Conservation (phyloP, 1,140 invertebrate genomes). For the Drosophila leontia region DNA sequence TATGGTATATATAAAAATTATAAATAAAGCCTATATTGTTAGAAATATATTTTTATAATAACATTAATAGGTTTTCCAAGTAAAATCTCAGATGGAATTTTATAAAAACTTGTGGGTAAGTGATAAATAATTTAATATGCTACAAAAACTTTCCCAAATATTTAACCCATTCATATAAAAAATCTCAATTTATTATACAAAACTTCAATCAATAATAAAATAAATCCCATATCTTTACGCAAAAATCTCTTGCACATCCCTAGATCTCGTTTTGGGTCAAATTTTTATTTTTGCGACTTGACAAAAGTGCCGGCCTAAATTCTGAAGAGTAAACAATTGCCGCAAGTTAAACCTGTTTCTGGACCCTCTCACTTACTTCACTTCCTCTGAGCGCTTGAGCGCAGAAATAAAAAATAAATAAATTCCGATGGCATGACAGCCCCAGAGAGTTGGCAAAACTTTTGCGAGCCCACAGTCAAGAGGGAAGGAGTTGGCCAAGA, state of each 20-base stretch:
- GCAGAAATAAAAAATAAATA: conserved; percentile 12
- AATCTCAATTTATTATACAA: neutral
- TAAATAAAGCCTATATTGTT: neutral
- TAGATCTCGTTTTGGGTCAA: conserved; percentile 55
- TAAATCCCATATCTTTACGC: neutral
- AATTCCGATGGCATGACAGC: conserved; percentile 76
- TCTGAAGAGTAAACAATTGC: conserved; percentile 69
- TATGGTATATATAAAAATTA: neutral
- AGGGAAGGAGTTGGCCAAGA: conserved; percentile 42
- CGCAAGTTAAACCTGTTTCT: conserved; percentile 67
- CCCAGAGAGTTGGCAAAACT: conserved; percentile 65
- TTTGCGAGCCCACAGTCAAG: conserved; percentile 62
- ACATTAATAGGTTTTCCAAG: neutral
- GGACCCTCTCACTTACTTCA: conserved; percentile 31
- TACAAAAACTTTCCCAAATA: neutral
- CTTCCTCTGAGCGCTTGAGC: conserved; percentile 21
- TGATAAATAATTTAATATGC: too few species aligned
- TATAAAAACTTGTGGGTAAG: neutral
- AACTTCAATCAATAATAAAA: neutral
- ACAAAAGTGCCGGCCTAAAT: conserved; percentile 75
- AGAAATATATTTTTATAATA: neutral
- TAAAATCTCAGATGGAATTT: neutral
- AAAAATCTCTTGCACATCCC: neutral
- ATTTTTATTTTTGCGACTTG: conserved; percentile 36
- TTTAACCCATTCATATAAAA: neutral